Percentiles rank a stretch among this genome's conserved stretches.
These are phyloP conservation scores for Nycticryphes semicollaris DNA, from an alignment of 2,113 vertebrate species.

Conservation along the genomic window DNA sequence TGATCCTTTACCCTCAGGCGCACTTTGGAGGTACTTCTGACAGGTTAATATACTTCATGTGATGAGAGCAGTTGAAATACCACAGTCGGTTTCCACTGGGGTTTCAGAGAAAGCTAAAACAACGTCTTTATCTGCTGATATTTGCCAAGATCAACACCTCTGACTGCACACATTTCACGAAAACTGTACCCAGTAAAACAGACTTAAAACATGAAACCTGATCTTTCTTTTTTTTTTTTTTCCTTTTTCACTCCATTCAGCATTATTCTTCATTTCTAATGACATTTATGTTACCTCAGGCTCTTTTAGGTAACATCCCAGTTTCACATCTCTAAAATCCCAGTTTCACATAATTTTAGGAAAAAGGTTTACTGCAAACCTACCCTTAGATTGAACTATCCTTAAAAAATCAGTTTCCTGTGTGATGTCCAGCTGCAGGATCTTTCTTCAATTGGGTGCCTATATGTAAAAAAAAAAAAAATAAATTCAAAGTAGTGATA, in stretches of 20 bases:
- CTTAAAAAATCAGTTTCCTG: neutral
- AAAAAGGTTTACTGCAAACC: neutral
- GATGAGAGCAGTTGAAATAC: neutral
- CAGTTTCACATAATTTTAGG: neutral
- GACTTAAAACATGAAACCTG: neutral
- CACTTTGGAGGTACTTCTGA: conserved; percentile 21
- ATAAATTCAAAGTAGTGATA: neutral
- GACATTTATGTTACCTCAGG: neutral
- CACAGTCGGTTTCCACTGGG: neutral
- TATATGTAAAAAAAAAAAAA: neutral
- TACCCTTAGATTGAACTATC: neutral
- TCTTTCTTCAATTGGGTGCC: neutral
- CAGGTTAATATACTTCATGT: neutral
- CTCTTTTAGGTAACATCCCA: neutral
- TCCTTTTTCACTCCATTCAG: neutral
- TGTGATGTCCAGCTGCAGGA: neutral
- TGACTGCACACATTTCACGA: neutral
- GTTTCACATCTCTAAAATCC: neutral
- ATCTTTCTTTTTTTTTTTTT: neutral
- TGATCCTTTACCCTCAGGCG: neutral
- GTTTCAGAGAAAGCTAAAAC: neutral
- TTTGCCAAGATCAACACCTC: neutral
- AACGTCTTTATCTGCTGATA: neutral
- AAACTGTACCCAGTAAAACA: neutral
- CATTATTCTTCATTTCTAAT: neutral